Percentiles rank a stretch among this genome's conserved stretches.
Evolutionary conservation across 2,888 invertebrate genomes (phyloP).

Genomic region (Micoletzkya japonica): DNA sequence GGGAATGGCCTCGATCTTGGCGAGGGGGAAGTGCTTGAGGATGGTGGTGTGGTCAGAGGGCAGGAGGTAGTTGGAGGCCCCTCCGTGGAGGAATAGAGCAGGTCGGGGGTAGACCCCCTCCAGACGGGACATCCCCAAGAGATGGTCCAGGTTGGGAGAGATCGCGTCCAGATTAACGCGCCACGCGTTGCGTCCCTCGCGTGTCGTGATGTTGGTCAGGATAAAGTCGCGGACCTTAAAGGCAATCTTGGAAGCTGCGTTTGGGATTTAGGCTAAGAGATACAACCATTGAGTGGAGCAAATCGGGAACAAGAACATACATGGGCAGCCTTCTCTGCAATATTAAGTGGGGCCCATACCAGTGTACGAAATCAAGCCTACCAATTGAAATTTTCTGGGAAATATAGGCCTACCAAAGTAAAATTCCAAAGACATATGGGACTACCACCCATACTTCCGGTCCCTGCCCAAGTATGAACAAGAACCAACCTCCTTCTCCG

Average conservation of each 20-base stretch:
- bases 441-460: too few relatives aligned
- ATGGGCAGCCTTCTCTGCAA: too few relatives aligned
- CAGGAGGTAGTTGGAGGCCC: conserved; percentile 20
- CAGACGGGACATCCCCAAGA: conserved; percentile 70
- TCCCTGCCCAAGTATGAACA: too few relatives aligned
- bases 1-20: conserved; percentile 74
- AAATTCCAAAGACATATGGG: too few relatives aligned
- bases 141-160: conserved; percentile 71
- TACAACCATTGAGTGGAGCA: too few relatives aligned
- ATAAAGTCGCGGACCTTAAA: conserved; percentile 79
- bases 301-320: too few relatives aligned
- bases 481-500: conserved; percentile 72
- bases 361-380: too few relatives aligned
- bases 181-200: conserved; percentile 75
- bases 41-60: conserved; percentile 68
- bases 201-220: conserved; percentile 79
- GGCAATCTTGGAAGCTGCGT: too few relatives aligned
- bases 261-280: too few relatives aligned
- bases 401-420: too few relatives aligned
- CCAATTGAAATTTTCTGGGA: too few relatives aligned
- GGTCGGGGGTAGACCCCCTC: conserved; percentile 71
- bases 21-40: conserved; percentile 75
- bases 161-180: conserved; percentile 78
- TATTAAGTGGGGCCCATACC: too few relatives aligned
- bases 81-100: conserved; percentile 76